Conservation (phyloP, 2,113 vertebrate species). For the Sakesphorus luctuosus region DNA sequence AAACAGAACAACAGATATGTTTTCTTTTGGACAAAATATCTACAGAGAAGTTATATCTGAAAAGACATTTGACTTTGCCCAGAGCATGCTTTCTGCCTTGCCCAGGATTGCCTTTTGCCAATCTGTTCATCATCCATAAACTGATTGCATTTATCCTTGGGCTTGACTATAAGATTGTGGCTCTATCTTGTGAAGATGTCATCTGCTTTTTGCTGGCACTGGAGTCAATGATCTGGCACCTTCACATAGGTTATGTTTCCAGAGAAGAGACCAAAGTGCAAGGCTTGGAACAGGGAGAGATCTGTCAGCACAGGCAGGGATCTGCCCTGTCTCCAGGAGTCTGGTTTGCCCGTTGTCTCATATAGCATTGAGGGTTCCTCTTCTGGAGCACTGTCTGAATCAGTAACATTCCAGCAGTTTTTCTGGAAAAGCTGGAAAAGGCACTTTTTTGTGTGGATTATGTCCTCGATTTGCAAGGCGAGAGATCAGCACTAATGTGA, state of each 20-base stretch:
- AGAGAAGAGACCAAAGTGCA: background rate
- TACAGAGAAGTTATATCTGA: background rate
- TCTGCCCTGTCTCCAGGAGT: background rate
- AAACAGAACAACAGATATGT: background rate
- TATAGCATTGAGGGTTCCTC: background rate
- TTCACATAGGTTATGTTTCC: background rate
- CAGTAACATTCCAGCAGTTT: background rate
- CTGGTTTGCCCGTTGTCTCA: background rate
- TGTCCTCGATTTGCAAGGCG: background rate
- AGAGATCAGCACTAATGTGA: background rate
- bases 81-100: background rate
- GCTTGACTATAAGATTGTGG: background rate
- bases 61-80: slow-evolving; percentile 25
- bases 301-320: background rate
- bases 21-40: background rate
- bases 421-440: background rate
- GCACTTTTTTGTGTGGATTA: background rate
- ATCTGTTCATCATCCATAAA: background rate
- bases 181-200: background rate
- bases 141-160: slow-evolving; percentile 18
- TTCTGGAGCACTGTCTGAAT: background rate
- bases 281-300: background rate
- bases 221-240: background rate
- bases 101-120: background rate
- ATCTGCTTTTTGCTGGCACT: background rate